Evolutionary conservation across 2,113 vertebrate genomes (phyloP).

Genomic region (Rallus limicola): DNA sequence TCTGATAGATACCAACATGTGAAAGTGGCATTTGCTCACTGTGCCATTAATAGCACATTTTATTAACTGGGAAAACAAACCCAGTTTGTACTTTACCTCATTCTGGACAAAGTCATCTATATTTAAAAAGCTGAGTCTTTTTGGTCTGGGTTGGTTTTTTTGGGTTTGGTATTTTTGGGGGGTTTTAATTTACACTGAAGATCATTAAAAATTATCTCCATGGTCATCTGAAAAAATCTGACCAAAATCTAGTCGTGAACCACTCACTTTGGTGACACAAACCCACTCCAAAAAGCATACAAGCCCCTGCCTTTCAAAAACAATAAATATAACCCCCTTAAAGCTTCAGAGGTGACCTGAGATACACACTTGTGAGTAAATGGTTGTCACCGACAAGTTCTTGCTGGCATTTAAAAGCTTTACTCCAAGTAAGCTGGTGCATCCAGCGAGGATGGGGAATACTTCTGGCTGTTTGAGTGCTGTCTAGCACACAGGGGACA

Average conservation of each 20-base stretch:
- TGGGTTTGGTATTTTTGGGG: neutral
- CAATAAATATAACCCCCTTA: neutral
- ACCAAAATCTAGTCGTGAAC: neutral
- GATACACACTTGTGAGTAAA: neutral
- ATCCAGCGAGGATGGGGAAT: neutral
- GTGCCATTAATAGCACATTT: neutral
- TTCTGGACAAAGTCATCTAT: neutral
- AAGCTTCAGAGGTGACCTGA: conserved; percentile 33
- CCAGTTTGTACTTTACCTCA: neutral
- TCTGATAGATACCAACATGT: conserved; percentile 39
- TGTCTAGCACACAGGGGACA: conserved; percentile 41
- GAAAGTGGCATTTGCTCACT: conserved; percentile 16
- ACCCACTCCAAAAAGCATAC: neutral
- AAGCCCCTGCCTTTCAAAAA: neutral
- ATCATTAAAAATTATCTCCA: neutral
- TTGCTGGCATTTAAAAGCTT: conserved; percentile 40
- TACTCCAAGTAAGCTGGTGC: neutral
- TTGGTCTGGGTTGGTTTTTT: neutral
- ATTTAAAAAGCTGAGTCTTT: neutral
- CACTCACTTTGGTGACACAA: neutral
- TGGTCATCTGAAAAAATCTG: neutral
- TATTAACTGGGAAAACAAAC: conserved; percentile 11
- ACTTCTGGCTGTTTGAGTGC: conserved; percentile 4
- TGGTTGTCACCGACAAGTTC: neutral
- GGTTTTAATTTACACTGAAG: neutral